Conservation (phyloP, 1,140 invertebrate genomes). For the Caenorhabditis elegans region WBcel235 BX284606.5:46001-46500, state of each 20-base stretch:
- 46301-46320: no score
- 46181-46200: not conserved
- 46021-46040: not conserved
- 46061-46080: no score
- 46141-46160: not conserved
- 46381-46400: not conserved
- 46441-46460: not conserved
- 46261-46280: not conserved
- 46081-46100: not conserved
- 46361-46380: not conserved
- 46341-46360: not conserved
- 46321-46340: no score
- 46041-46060: not conserved
- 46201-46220: not conserved
- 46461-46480: not conserved
- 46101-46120: no score
- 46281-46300: no score
- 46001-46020: not conserved
- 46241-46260: not conserved
- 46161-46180: not conserved
- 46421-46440: not conserved
- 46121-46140: no score
- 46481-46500: no score
- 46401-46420: not conserved
- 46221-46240: not conserved